These are phyloP conservation scores for Pithecia hirsuta DNA, from an alignment of 2,797 vertebrate species.

Conservation along the genomic window DNA sequence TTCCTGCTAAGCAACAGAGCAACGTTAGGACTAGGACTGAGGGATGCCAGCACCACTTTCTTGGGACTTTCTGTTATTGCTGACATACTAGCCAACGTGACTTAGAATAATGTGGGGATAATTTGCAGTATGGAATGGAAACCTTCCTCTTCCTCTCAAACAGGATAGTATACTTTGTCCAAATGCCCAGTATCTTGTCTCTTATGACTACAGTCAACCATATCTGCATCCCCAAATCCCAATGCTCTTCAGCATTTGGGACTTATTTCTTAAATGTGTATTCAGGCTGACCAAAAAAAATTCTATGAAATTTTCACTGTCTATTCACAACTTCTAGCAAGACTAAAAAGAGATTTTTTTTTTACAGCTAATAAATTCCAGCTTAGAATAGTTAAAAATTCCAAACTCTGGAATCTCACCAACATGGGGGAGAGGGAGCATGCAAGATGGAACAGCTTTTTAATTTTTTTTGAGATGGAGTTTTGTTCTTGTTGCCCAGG, in stretches of 20 bases:
- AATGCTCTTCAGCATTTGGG: not conserved
- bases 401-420: constrained; percentile 19
- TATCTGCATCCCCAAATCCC: not conserved
- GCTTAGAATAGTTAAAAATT: constrained; percentile 47
- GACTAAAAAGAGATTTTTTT: constrained; percentile 6
- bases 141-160: constrained; percentile 11
- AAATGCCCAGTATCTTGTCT: not conserved
- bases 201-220: not conserved
- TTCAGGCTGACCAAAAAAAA: constrained; percentile 17
- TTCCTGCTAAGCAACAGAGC: not conserved
- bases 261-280: not conserved
- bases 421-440: not conserved
- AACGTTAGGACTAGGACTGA: not conserved
- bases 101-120: not conserved
- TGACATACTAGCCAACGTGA: not conserved
- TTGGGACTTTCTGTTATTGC: not conserved
- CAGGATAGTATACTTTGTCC: not conserved
- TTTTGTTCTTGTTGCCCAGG: too few species aligned
- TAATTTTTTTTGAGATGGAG: not conserved
- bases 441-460: not conserved
- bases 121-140: not conserved
- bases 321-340: constrained; percentile 44
- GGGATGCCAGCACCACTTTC: not conserved
- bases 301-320: constrained; percentile 29
- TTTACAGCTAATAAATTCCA: constrained; percentile 44